Base-by-base conservation (phyloP, 2,113 vertebrate genomes). In the Dermatemys mawii region DNA sequence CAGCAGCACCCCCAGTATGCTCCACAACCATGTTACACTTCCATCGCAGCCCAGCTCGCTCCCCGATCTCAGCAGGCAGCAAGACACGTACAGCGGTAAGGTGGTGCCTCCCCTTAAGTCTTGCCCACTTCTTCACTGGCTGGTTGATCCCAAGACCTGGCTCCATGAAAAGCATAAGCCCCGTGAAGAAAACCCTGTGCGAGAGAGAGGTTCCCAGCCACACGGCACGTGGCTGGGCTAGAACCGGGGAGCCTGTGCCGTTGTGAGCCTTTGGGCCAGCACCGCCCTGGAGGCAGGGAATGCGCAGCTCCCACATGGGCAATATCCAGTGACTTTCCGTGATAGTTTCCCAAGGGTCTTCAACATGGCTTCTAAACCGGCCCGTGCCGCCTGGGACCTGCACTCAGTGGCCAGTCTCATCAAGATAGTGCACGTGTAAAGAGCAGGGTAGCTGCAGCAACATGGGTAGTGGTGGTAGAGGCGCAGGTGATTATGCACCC, bases 51-150 rank as follows among this genome's bases (percentile, higher is more conserved):
- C 99, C 44, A 97, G 98, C 44, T 96, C 99, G 35, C 97, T 98
- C 63, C 98, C 98, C 0, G 98, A 99, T 57, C 98, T 98, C 70
- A 92, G 70, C 1, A 96, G 99, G 93, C 99, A 98, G n/a, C 98
- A 99, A 1, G 99, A 99, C 93, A 97, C 98, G 9, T 99, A 99
- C 79, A 98, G 98, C 2, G 98, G 99, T 99, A 93, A 98, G 99
- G 67, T 92, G 84, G 19, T 50, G 57, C 32, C 16, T 70, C 55
- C 32, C 84, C 41, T 14, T 6, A n/a, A 3, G 60, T 35, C 67
- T 81, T 9, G 0, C 13, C 38, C n/a, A 51, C 54, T 1, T 0
- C 1, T 1, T 17, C 8, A 3, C 14, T 0, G 2, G 1, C 3
- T 22, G 24, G 1, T 1, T 86, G 46, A 81, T 83, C 29, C n/a